Evolutionary conservation across 2,113 vertebrate species (phyloP).

Genomic region (Lipotes vexillifer): DNA sequence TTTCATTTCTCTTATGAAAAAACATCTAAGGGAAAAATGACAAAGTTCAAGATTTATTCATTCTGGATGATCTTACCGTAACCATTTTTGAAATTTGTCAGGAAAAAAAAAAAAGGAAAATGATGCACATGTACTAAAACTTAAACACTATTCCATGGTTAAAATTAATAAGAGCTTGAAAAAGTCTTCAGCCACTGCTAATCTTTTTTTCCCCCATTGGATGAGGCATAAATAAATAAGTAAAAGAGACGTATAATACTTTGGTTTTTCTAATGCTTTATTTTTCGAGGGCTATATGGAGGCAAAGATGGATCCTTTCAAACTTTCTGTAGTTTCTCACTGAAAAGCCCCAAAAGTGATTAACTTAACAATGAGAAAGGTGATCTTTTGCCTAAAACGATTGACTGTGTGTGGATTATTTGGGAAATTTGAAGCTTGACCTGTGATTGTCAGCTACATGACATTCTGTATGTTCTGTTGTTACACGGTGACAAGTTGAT

Average conservation of each 20-base stretch:
- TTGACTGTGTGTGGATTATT: not conserved
- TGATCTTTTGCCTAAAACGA: not conserved
- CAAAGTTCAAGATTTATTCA: not conserved
- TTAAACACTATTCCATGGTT: not conserved
- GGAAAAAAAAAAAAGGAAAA: conserved; percentile 6
- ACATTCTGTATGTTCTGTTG: not conserved
- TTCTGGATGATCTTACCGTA: not conserved
- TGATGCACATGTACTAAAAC: not conserved
- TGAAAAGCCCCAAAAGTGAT: not conserved
- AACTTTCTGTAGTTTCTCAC: not conserved
- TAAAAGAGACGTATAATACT: not conserved
- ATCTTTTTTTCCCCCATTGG: not conserved
- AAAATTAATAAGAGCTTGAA: not conserved
- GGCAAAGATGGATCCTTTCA: not conserved
- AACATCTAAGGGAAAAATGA: conserved; percentile 7
- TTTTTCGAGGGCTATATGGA: not conserved
- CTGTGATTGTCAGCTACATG: not conserved
- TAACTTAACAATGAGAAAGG: not conserved
- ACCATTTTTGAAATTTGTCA: not conserved
- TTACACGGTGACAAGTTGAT: rapidly evolving
- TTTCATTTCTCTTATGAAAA: not conserved
- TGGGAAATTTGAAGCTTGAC: not conserved
- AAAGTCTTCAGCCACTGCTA: not conserved
- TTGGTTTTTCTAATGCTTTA: not conserved
- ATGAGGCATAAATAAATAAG: not conserved